Base-by-base conservation (phyloP, 2,888 invertebrate genomes). In the Tipula unca region DNA sequence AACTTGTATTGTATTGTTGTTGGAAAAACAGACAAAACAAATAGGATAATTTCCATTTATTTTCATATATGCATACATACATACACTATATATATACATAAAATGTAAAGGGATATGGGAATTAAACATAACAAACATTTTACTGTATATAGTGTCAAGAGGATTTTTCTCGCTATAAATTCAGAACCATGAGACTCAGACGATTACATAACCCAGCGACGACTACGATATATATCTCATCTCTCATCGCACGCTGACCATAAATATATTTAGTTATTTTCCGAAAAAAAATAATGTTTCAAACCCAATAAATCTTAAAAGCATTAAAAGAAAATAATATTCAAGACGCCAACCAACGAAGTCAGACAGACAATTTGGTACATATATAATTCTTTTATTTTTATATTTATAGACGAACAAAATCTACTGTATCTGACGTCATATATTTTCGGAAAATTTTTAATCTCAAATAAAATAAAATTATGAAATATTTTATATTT, bases 221-320 rank as follows among this genome's bases (percentile, higher is more conserved):
- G 1, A 69, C 25, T 25, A 10, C 25, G 69, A 13, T 69, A 25
- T 69, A 69, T 3, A 25, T 69, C 25, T 69, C 25, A 25, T 69
- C 69, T 69, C 25, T 69, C 69, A 69, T 25, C 69, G 69, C 25
- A 69, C 69, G 25, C 69, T 69, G 69, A 69, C 69, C 69, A 69
- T 69, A 69, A 69, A 69, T 69, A 69, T 10, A 69, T 69, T 69
- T 10, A 69, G 25, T 25, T 25, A 69, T 69, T 20, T 69, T 69
- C 69, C 25, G 69, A 25, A 48, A 48, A 48, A 17, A n/a, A 69
- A 69, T 25, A 25, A 25, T 69, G 10, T 69, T 69, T 69, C 69
- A 69, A 69, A 69, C 69, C 69, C 69, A 69, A 69, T 69, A 69
- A 69, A 69, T 69, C 69, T 69, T 69, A 69, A 69, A 69, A 69